Evolutionary conservation across 2,797 vertebrate genomes (phyloP), one percentile per base, ranked within the genome.

Genomic region (Poecilia velifera): DNA sequence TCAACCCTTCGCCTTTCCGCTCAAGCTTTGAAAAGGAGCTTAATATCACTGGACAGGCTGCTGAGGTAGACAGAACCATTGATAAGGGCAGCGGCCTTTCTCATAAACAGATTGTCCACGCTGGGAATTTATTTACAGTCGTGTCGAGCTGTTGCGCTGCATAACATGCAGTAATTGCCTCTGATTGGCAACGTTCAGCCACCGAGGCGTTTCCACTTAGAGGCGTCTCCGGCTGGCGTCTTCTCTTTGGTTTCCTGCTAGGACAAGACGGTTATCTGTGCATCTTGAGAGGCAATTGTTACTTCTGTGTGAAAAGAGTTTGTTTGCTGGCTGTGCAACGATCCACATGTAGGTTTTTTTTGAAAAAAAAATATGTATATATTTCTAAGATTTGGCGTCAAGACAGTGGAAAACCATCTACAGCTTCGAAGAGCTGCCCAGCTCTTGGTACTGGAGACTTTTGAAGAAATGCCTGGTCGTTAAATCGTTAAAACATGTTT

Each of bases 151-250:
- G 83, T 82, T 85, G 87, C 59, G 77, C 85, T 62, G 70, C 76
- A 62, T 78, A 83, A 74, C 49, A 73, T 90, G 28, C 41, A 71
- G 68, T 46, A 88, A 90, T 85, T 88, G 86, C 76, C 78, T 84
- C 77, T 90, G 87, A 92, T 91, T 93, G 90, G 84, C 83, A 84
- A 77, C 81, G 62, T 84, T 77, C 55, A 57, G 53, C 84, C 82
- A 87, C 85, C 81, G 84, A 76, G 66, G 79, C 77, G 81, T 78
- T 81, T 79, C 81, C 64, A 36, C 39, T 74, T 79, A 83, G 73
- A 8, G 45, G 62, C 74, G 76, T 20, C 77, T 79, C 79, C 77
- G 64, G 57, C 82, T 79, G 73, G 25, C 34, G 39, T 75, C 59
- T 49, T 84, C 39, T 62, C 25, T 72, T 82, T 51, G 43, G 71